phyloP scores from a whole-genome alignment of 2,113 vertebrate species.

The Nibea coibor region DNA sequence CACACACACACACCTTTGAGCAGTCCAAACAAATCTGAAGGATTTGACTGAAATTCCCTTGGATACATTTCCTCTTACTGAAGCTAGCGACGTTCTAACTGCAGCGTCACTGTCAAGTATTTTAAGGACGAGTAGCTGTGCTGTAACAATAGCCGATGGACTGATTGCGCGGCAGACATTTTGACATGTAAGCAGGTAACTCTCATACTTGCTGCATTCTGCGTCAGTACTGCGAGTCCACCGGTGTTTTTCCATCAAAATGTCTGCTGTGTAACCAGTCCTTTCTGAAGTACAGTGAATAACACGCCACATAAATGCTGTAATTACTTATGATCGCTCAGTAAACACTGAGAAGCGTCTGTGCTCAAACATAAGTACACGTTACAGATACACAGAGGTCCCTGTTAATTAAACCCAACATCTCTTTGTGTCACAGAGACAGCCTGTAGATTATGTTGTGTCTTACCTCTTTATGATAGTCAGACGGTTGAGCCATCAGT shows the following conservation, averaged over 20 bases:
- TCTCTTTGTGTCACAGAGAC: not conserved
- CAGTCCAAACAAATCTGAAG: not conserved
- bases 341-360: not conserved
- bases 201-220: too few species aligned
- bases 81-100: not conserved
- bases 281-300: not conserved
- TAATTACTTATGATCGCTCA: not conserved
- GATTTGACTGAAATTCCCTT: not conserved
- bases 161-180: too few species aligned
- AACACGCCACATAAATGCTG: not conserved
- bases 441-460: too few species aligned
- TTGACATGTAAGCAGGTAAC: too few species aligned
- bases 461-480: constrained; percentile 80
- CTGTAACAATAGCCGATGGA: not conserved
- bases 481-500: constrained; percentile 58
- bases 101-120: not conserved
- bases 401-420: not conserved
- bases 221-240: too few species aligned
- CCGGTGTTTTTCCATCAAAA: too few species aligned
- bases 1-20: not conserved
- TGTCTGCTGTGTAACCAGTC: too few species aligned
- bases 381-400: not conserved
- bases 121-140: not conserved
- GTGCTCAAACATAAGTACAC: not conserved
- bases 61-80: not conserved